Evolutionary conservation across 2,888 invertebrate species (phyloP), one percentile per base, ranked within the genome.

Genomic region (Idaea biselata): DNA sequence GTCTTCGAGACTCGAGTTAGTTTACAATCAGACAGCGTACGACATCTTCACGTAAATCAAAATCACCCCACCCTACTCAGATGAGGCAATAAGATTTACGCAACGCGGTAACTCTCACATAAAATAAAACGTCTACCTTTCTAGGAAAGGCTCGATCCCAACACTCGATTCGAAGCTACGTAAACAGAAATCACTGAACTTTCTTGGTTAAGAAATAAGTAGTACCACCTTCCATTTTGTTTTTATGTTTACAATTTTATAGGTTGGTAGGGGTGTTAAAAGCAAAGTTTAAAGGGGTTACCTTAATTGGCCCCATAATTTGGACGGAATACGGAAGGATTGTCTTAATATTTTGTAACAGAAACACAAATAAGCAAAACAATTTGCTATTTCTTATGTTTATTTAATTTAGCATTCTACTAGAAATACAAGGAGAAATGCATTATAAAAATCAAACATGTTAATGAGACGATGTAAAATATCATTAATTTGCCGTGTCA

Each of bases 81-180:
- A 63, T 63, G 55, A 59, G 60, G 55, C 18, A 59, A 44, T 44
- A 44, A 67, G 72, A 71, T 71, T 69, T 71, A 70, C 62, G 59
- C 65, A 68, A 25, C 25, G 25, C 25, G 64, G 67, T 68, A 66
- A 63, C 65, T 62, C 63, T 67, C 71, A 63, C 74, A 73, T 68
- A 67, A 72, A 71, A 68, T 58, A 58, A 63, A 66, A 63, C 63
- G 64, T 65, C 61, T 68, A 71, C 70, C 69, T 69, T 73, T 69
- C 60, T 61, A 63, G 32, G 59, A 63, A 70, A 64, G 60, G 55
- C 56, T 61, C 61, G 57, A 57, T 61, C 25, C 55, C 53, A 58
- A 63, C 68, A 65, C 64, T 55, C 60, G 61, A 64, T 68, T 68
- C 65, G 55, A 61, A 60, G 63, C 64, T 63, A 58, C 58, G 65